Base-by-base conservation (phyloP, 2,888 invertebrate genomes). In the Tetrapedia diversipes region DNA sequence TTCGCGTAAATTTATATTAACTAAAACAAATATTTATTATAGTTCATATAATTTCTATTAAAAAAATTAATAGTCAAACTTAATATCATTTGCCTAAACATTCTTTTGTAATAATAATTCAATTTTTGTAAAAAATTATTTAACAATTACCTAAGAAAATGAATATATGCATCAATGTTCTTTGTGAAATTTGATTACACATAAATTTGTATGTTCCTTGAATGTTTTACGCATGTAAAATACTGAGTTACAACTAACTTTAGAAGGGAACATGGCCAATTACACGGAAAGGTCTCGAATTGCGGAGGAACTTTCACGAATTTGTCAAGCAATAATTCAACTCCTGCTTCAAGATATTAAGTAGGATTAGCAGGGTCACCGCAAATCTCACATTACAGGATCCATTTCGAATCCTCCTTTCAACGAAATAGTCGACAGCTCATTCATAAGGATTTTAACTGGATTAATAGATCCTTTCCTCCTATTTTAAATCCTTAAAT, bases 311-410 rank as follows among this genome's bases (percentile, higher is more conserved):
- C 66, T 82, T 83, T 83, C 63, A 80, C 72, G 75, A 84, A 85
- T 84, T 81, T 80, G 75, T 83, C 73, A 65, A 79, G 79, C 74
- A 77, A 82, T 81, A 85, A 85, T 70, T 85, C 79, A 84, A 45
- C 57, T 61, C 73, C 75, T 83, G 68, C 73, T 61, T 65, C 72
- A 67, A 60, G 79, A 79, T 75, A 70, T 57, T 79, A 78, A 84
- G 70, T 66, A 74, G 79, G 83, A 81, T 75, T 53, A 79, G 51
- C 34, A 19, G 79, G 84, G 83, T 72, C 69, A 79, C 83, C 69
- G 81, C 77, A 70, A 79, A 82, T 69, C 83, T 86, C 86, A 57
- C 75, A 67, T 86, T 86, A 86, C 86, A 84, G 86, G 80, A 86
- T 86, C 85, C 80, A 83, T 80, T 81, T 77, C 77, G 60, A 78